A percentile compares a stretch with the other conserved stretches of the same genome.
phyloP scores from a whole-genome alignment of 1,140 invertebrate genomes.

The Drosophila punjabiensis region DNA sequence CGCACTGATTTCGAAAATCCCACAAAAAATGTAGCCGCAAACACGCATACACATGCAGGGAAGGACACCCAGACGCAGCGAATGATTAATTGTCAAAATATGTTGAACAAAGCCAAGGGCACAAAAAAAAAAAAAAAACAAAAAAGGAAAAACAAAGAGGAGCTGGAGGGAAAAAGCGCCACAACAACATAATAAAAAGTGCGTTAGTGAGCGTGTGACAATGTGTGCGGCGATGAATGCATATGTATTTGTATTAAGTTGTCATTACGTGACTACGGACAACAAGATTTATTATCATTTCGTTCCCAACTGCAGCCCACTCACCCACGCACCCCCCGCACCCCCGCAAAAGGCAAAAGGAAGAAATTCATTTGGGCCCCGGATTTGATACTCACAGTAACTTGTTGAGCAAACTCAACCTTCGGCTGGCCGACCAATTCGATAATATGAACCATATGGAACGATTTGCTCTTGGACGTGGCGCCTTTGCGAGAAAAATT shows the following conservation, averaged over 20 bases:
- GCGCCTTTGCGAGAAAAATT: slow-evolving; percentile 80
- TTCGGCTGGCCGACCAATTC: slow-evolving; percentile 85
- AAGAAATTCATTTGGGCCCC: slow-evolving; percentile 63
- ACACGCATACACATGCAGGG: slow-evolving; percentile 21
- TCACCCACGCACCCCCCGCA: background rate
- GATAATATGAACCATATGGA: slow-evolving; percentile 86
- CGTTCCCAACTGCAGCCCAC: slow-evolving; percentile 9
- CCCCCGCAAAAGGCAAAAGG: slow-evolving; percentile 5
- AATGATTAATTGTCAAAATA: slow-evolving; percentile 85
- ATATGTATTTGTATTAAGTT: slow-evolving; percentile 85
- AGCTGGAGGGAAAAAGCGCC: slow-evolving; percentile 30
- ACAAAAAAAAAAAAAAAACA: slow-evolving; percentile 21
- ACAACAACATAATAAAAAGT: slow-evolving; percentile 79
- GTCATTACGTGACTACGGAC: slow-evolving; percentile 85
- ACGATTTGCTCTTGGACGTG: slow-evolving; percentile 82
- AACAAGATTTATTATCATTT: slow-evolving; percentile 84
- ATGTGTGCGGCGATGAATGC: slow-evolving; percentile 61
- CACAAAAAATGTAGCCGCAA: slow-evolving; percentile 47
- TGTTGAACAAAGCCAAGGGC: slow-evolving; percentile 64
- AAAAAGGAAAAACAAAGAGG: background rate
- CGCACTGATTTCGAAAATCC: slow-evolving; percentile 45
- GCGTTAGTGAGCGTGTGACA: slow-evolving; percentile 43
- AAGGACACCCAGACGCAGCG: slow-evolving; percentile 35
- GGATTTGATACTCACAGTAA: slow-evolving; percentile 83
- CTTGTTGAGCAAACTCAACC: slow-evolving; percentile 85